A percentile compares a stretch with the other conserved stretches of the same genome.
phyloP scores from a whole-genome alignment of 1,140 invertebrate species.

The Chironomus tepperi region DNA sequence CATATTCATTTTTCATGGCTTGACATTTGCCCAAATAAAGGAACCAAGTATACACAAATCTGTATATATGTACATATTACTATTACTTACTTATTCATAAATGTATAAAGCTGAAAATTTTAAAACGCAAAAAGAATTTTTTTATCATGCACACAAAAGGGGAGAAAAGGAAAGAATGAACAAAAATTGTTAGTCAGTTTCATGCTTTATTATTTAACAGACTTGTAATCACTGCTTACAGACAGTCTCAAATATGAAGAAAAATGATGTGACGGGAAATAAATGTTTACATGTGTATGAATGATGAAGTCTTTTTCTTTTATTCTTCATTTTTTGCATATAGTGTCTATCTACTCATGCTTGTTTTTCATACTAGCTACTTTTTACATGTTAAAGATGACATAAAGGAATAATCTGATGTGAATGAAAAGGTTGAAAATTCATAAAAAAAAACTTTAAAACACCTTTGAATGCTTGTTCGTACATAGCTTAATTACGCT shows the following conservation, averaged over 20 bases:
- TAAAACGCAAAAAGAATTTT: neutral
- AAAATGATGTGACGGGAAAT: constrained; percentile 2
- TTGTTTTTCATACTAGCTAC: too few relatives aligned
- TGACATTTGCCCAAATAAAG: neutral
- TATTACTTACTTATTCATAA: constrained; percentile 10
- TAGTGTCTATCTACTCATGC: too few relatives aligned
- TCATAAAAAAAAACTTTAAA: too few relatives aligned
- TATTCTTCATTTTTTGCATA: too few relatives aligned
- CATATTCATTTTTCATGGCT: neutral
- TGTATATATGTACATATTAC: neutral
- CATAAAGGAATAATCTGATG: too few relatives aligned
- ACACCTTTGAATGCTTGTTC: too few relatives aligned
- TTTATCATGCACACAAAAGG: neutral
- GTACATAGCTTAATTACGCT: too few relatives aligned
- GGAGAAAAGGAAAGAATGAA: neutral
- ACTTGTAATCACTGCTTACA: constrained; percentile 1
- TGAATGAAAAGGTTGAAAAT: too few relatives aligned
- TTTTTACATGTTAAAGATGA: too few relatives aligned
- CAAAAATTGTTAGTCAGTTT: neutral
- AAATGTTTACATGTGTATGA: neutral
- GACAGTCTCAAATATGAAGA: neutral
- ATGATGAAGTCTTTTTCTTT: neutral
- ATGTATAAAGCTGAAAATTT: neutral
- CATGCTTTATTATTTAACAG: neutral
- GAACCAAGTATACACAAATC: neutral